Evolutionary conservation across 2,888 invertebrate species (phyloP).

Genomic region (Pachymerium ferrugineum): DNA sequence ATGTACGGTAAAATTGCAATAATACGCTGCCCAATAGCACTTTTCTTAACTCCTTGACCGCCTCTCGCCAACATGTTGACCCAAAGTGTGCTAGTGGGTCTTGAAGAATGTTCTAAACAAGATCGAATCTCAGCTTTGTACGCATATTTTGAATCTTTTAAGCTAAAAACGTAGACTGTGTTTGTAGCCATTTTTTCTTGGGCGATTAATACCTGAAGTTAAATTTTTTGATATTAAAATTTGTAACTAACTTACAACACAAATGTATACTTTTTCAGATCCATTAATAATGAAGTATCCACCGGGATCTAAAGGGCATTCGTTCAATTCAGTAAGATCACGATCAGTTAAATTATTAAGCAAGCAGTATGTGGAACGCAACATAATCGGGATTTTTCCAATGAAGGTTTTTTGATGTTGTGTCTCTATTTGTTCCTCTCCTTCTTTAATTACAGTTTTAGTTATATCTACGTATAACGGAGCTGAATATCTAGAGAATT

Average conservation of each 20-base stretch:
- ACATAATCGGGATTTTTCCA: slow-evolving; percentile 97
- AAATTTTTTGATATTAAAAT: not conserved
- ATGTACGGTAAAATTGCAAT: slow-evolving; percentile 97
- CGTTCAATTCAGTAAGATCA: slow-evolving; percentile 98
- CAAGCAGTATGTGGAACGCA: slow-evolving; percentile 94
- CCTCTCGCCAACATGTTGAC: slow-evolving; percentile 99
- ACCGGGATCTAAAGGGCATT: slow-evolving; percentile 98
- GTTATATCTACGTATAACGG: slow-evolving; percentile 98
- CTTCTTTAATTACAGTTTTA: slow-evolving; percentile 88
- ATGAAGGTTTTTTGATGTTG: slow-evolving; percentile 65
- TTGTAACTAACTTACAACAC: not conserved
- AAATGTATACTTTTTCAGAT: slow-evolving; percentile 72
- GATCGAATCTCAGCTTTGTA: slow-evolving; percentile 98
- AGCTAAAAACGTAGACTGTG: slow-evolving; percentile 98
- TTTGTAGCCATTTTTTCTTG: slow-evolving; percentile 99
- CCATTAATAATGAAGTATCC: slow-evolving; percentile 99
- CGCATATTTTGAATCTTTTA: slow-evolving; percentile 99
- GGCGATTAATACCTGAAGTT: slow-evolving; percentile 73
- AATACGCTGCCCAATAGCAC: slow-evolving; percentile 96
- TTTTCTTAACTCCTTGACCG: slow-evolving; percentile 94
- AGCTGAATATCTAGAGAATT: slow-evolving; percentile 83
- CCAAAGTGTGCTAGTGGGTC: slow-evolving; percentile 97
- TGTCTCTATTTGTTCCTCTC: slow-evolving; percentile 76
- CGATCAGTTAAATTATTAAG: slow-evolving; percentile 92
- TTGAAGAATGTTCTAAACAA: slow-evolving; percentile 77